Evolutionary conservation across 2,113 vertebrate species (phyloP).

Genomic region (Tiliqua scincoides): DNA sequence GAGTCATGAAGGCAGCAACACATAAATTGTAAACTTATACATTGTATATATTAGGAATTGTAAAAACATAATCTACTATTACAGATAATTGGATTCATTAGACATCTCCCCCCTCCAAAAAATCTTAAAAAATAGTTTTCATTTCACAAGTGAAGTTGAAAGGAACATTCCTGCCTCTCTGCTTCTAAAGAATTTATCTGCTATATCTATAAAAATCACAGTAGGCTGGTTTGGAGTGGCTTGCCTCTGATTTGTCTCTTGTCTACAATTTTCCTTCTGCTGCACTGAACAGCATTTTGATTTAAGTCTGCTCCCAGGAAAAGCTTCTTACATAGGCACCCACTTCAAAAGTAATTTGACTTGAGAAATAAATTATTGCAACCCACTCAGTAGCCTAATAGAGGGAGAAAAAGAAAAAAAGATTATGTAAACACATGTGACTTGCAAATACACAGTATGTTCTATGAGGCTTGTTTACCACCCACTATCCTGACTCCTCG

Average conservation of each 20-base stretch:
- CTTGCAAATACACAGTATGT: not conserved
- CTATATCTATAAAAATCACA: not conserved
- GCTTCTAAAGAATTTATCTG: slow-evolving; percentile 38
- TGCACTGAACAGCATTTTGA: slow-evolving; percentile 16
- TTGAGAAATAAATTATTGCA: slow-evolving; percentile 11
- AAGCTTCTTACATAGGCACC: slow-evolving; percentile 24
- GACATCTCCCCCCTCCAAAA: not conserved
- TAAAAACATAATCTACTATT: not conserved
- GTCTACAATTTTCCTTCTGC: slow-evolving; percentile 42
- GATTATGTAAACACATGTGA: not conserved
- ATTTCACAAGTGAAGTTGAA: not conserved
- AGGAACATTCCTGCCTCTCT: slow-evolving; percentile 14
- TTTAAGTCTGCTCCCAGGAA: slow-evolving; percentile 36
- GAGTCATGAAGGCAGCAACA: not conserved
- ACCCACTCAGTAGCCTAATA: slow-evolving; percentile 20
- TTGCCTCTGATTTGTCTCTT: slow-evolving; percentile 32
- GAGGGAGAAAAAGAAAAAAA: slow-evolving; percentile 32
- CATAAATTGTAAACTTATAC: not conserved
- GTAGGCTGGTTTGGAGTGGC: slow-evolving; percentile 5
- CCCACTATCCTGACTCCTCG: not conserved
- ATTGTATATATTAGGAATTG: no score
- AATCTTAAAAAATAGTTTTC: slow-evolving; percentile 26
- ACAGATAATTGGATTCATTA: slow-evolving; percentile 26
- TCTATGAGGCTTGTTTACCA: slow-evolving; percentile 24
- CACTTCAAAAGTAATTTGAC: slow-evolving; percentile 42